Percentiles rank a stretch among this genome's conserved stretches.
Evolutionary conservation across 2,113 vertebrate genomes (phyloP).

Genomic region (Pseudorectes ferrugineus): DNA sequence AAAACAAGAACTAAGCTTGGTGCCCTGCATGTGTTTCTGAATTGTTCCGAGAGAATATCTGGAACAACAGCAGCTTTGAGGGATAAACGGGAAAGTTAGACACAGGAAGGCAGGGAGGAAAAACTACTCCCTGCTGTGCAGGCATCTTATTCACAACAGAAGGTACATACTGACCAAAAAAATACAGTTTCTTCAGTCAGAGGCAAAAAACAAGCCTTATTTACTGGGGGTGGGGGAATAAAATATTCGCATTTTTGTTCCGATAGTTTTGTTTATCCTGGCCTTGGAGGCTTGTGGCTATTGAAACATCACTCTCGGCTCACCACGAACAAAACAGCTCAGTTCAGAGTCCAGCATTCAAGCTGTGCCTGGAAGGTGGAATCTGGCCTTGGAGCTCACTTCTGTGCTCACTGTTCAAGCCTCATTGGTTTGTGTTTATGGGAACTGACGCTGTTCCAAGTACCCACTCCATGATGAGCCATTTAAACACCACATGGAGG

Average conservation of each 20-base stretch:
- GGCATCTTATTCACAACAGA: neutral
- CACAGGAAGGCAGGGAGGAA: neutral
- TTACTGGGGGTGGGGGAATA: neutral
- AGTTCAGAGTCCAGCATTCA: neutral
- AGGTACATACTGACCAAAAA: neutral
- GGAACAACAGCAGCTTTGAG: neutral
- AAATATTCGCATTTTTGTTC: neutral
- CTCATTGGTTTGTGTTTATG: conserved; percentile 34
- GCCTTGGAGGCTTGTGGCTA: neutral
- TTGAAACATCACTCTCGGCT: neutral
- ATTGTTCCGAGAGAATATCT: neutral
- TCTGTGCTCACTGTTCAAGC: neutral
- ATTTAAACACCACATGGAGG: conserved; percentile 9
- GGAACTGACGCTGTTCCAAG: conserved; percentile 23
- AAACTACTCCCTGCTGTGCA: neutral
- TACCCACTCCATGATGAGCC: neutral
- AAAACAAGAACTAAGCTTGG: neutral
- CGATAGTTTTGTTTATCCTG: neutral
- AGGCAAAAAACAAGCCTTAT: neutral
- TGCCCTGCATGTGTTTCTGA: neutral
- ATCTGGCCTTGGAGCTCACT: neutral
- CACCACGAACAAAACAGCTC: neutral
- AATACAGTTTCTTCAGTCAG: neutral
- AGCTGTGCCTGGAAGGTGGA: neutral
- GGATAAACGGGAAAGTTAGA: neutral